These are phyloP conservation scores for Marcusenius ussheri DNA, from an alignment of 2,113 vertebrate species.

Conservation along the genomic window DNA sequence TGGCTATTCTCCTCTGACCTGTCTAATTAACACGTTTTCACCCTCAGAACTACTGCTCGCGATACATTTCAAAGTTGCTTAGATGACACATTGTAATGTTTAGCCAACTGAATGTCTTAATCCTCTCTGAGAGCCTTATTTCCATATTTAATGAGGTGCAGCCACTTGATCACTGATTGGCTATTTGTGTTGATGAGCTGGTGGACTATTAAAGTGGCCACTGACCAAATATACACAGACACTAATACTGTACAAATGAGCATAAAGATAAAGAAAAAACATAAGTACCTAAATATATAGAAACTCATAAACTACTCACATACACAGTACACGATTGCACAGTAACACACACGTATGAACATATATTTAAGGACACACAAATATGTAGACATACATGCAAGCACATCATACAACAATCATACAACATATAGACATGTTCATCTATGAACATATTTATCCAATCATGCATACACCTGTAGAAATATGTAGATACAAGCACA, in stretches of 20 bases:
- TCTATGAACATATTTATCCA: background rate
- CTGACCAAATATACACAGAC: background rate
- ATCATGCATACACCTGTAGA: background rate
- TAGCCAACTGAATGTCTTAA: background rate
- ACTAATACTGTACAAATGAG: background rate
- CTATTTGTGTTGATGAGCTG: background rate
- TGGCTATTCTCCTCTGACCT: background rate
- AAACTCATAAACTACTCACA: background rate
- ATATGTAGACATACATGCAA: background rate
- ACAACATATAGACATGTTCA: background rate
- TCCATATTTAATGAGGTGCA: background rate
- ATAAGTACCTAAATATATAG: background rate
- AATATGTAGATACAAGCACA: background rate
- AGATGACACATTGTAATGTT: background rate
- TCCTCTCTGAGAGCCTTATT: background rate
- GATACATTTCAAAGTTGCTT: background rate
- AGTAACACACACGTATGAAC: background rate
- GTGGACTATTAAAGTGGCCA: background rate
- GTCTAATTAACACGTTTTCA: background rate
- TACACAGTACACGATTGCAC: background rate
- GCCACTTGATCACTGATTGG: background rate
- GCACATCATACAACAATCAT: conserved; percentile 16
- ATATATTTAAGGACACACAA: background rate
- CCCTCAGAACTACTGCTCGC: background rate
- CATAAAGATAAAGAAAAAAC: background rate